A percentile compares a stretch with the other conserved stretches of the same genome.
Evolutionary conservation across 2,113 vertebrate genomes (phyloP).

Genomic region (Perccottus glenii): DNA sequence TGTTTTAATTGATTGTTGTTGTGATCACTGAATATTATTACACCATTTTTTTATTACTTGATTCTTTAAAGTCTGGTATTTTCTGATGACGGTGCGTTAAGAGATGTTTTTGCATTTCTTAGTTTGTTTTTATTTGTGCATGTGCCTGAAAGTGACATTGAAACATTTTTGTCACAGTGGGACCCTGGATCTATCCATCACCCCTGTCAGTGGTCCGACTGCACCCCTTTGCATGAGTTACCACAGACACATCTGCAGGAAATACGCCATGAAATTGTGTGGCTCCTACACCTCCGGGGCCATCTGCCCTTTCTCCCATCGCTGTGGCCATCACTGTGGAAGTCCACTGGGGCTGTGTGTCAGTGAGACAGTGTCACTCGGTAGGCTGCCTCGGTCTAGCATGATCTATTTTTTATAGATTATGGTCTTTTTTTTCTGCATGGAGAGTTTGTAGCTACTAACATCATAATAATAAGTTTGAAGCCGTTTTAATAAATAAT

Average conservation of each 20-base stretch:
- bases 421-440: not conserved
- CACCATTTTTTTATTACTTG: conserved; percentile 18
- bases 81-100: conserved; percentile 20
- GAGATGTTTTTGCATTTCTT: conserved; percentile 14
- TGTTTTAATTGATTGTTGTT: conserved; percentile 33
- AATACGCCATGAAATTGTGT: conserved; percentile 94
- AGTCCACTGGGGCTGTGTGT: conserved; percentile 34
- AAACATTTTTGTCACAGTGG: conserved; percentile 46
- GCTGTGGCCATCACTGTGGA: conserved; percentile 11
- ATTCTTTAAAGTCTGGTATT: conserved; percentile 8
- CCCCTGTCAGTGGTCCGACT: conserved; percentile 67
- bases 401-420: conserved; percentile 12
- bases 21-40: conserved; percentile 39
- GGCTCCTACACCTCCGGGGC: conserved; percentile 81
- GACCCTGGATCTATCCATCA: conserved; percentile 79
- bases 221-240: conserved; percentile 67
- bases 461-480: too few relatives aligned
- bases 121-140: conserved; percentile 31
- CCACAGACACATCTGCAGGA: conserved; percentile 89
- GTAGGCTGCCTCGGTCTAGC: conserved; percentile 6
- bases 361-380: conserved; percentile 33
- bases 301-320: conserved; percentile 82
- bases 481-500: too few relatives aligned
- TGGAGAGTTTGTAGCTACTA: too few relatives aligned
- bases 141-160: conserved; percentile 24